Conservation (phyloP, 2,797 vertebrate species). For the Acanthis flammea region DNA sequence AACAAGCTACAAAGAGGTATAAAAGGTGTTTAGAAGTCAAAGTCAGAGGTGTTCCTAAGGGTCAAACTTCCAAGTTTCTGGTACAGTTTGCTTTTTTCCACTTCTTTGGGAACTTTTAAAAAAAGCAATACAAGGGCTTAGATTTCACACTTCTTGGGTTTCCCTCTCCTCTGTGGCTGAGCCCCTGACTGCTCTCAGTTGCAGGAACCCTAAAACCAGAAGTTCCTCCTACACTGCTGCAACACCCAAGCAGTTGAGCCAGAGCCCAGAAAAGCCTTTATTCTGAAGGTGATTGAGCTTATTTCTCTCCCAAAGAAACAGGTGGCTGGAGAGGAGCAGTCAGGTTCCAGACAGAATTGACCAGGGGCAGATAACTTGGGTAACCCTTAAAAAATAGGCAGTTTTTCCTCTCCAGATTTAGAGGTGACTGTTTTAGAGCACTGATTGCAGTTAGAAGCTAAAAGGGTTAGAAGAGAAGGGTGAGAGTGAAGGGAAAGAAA, state of each 20-base stretch:
- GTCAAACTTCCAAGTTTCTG: background rate
- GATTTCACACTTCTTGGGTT: background rate
- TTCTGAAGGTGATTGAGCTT: background rate
- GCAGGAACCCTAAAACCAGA: background rate
- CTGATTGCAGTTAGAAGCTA: background rate
- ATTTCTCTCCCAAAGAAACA: background rate
- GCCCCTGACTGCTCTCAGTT: background rate
- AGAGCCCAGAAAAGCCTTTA: background rate
- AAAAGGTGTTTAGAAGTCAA: background rate
- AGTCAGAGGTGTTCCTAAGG: background rate
- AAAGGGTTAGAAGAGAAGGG: background rate
- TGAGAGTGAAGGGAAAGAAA: background rate
- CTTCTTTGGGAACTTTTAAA: background rate
- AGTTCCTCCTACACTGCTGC: background rate
- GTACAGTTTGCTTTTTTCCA: background rate
- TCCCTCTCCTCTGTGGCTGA: background rate
- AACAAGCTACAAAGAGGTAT: background rate
- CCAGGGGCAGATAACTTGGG: background rate
- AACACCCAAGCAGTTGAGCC: background rate
- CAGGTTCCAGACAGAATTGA: background rate
- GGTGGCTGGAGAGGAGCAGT: background rate
- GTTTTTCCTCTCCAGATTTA: background rate
- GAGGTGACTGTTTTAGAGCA: background rate
- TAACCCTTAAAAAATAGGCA: background rate
- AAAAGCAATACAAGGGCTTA: background rate